phyloP scores from a whole-genome alignment of 2,888 invertebrate genomes.

The Brachycybe producta region DNA sequence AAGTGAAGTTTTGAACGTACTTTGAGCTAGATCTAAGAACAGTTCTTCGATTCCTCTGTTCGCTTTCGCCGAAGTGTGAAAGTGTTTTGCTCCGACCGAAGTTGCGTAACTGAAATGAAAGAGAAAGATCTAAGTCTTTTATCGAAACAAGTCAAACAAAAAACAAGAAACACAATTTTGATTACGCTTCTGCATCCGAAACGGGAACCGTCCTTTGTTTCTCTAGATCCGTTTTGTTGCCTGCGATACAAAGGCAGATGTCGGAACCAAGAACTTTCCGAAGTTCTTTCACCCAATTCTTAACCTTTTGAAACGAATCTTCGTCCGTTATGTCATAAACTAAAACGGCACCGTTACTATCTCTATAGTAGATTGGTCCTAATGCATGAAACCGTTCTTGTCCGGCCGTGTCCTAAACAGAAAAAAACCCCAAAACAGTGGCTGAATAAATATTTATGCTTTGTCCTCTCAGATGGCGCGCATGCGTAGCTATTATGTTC shows the following conservation, averaged over 20 bases:
- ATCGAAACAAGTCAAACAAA: not conserved
- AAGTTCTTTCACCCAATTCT: slow-evolving; percentile 96
- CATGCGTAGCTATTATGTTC: too few relatives aligned
- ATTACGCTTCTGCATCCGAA: slow-evolving; percentile 74
- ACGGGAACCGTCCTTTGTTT: slow-evolving; percentile 71
- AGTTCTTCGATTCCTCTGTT: slow-evolving; percentile 85
- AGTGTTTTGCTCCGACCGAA: slow-evolving; percentile 82
- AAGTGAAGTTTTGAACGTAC: slow-evolving; percentile 14
- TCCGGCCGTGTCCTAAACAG: slow-evolving; percentile 72
- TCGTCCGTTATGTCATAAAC: slow-evolving; percentile 97
- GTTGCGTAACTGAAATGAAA: slow-evolving; percentile 58
- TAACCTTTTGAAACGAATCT: slow-evolving; percentile 88
- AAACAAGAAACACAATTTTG: not conserved
- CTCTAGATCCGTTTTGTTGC: slow-evolving; percentile 93
- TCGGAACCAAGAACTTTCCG: slow-evolving; percentile 89
- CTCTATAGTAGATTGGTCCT: slow-evolving; percentile 94
- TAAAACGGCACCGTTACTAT: slow-evolving; percentile 91
- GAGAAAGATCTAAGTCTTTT: not conserved
- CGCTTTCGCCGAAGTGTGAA: slow-evolving; percentile 82
- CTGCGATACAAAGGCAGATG: slow-evolving; percentile 81
- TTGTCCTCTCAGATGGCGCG: too few relatives aligned
- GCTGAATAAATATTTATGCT: not conserved
- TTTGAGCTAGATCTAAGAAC: slow-evolving; percentile 66
- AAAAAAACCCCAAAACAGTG: slow-evolving; percentile 9
- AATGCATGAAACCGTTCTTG: slow-evolving; percentile 94